Base-by-base conservation (phyloP, 1,140 invertebrate species). In the Bombus pascuorum region DNA sequence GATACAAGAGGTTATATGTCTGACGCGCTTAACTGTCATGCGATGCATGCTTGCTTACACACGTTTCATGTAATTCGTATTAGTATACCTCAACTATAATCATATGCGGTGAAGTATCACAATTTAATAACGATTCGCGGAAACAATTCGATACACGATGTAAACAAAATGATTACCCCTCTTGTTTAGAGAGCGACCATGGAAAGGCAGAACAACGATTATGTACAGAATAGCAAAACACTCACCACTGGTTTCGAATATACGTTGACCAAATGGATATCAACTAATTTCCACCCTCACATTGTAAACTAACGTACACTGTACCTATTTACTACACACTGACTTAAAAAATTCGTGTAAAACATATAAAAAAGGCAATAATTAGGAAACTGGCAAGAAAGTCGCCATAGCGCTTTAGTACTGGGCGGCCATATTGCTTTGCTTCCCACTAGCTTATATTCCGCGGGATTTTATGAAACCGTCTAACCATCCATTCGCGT, bases 321-420 rank as follows among this genome's bases (percentile, higher is more conserved):
- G 79, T 88, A 71, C 71, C 66, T 86, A 90, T 77, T 42, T 83
- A 76, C 82, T 91, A 91, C 74, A 15, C 88, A 86, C 42, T 85
- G 77, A 75, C 91, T 68, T 70, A 84, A 91, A 91, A 92, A 91
- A 86, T 75, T 90, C 68, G 87, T 90, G 89, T 90, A 93, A 93
- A 93, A 90, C 73, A 89, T 94, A 92, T 91, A 92, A 93, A 93
- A 91, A 94, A 90, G 85, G 80, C 85, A 88, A 92, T 82, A 81
- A 85, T 92, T 92, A 93, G 88, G 87, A 93, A 92, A 90, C 88
- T 92, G 89, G 90, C 91, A 91, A 91, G 92, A 93, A 90, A 90
- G 91, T 93, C 91, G 93, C 91, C 94, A 94, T 94, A 91, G 92
- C 91, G 93, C 91, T 93, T 88, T 86, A 92, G 91, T 88, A 91